A percentile compares a stretch with the other conserved stretches of the same genome.
phyloP scores from a whole-genome alignment of 2,797 vertebrate genomes.

The Ceryle rudis region DNA sequence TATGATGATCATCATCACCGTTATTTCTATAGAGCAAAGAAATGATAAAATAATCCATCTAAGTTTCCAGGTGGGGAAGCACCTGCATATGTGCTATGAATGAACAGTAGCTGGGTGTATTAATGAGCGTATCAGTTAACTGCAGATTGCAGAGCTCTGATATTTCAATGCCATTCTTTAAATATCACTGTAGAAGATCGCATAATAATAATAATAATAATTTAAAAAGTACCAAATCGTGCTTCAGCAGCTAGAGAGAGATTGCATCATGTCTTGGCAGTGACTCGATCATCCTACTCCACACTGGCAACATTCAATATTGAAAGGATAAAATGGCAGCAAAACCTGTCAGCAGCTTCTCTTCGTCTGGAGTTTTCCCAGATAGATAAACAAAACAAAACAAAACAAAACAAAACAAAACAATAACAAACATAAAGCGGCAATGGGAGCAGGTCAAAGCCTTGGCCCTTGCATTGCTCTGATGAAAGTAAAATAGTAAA shows the following conservation, averaged over 20 bases:
- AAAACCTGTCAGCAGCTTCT: slow-evolving; percentile 84
- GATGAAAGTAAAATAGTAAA: slow-evolving; percentile 78
- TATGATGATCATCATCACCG: not conserved
- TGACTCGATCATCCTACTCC: slow-evolving; percentile 67
- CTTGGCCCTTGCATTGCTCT: slow-evolving; percentile 79
- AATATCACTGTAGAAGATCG: slow-evolving; percentile 71
- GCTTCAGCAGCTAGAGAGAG: slow-evolving; percentile 78
- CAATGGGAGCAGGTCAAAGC: slow-evolving; percentile 54
- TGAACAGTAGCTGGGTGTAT: slow-evolving; percentile 47
- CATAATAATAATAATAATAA: slow-evolving; percentile 12
- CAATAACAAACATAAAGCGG: slow-evolving; percentile 79
- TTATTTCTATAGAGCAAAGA: slow-evolving; percentile 52
- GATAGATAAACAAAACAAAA: slow-evolving; percentile 72
- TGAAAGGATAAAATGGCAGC: slow-evolving; percentile 80
- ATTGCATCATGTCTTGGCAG: slow-evolving; percentile 75
- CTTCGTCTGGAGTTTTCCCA: slow-evolving; percentile 78
- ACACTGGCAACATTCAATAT: slow-evolving; percentile 76
- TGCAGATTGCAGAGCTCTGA: slow-evolving; percentile 62
- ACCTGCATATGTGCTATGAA: slow-evolving; percentile 21
- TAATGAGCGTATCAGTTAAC: slow-evolving; percentile 19
- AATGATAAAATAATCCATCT: slow-evolving; percentile 50
- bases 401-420: slow-evolving; percentile 64
- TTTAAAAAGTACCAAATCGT: slow-evolving; percentile 74
- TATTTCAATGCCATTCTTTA: slow-evolving; percentile 65
- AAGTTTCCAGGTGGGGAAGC: slow-evolving; percentile 59